Base-by-base conservation (phyloP, 1,140 invertebrate species). In the Zaprionus ghesquierei region DNA sequence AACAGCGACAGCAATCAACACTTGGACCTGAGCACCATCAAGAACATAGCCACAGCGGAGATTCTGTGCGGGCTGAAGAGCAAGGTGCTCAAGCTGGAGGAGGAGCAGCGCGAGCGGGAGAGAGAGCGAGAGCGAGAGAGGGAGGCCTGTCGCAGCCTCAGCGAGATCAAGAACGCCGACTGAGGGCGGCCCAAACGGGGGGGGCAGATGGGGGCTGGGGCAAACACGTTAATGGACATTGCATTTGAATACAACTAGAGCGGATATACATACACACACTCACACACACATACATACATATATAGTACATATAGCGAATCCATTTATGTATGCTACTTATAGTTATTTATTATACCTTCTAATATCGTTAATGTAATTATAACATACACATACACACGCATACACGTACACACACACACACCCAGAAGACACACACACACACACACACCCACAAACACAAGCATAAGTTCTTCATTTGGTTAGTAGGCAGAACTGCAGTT, bases 281-380 rank as follows among this genome's bases (percentile, higher is more conserved):
- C 35, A 12, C 10, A 62, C 33, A 61, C 81, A 22, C 18, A 46
- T 1, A 46, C 18, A 75, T 61, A 58, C 51, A 63, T 35, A 63
- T 53, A 63, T 41, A 72, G 29, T 55, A 49, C 54, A 55, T 70
- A 62, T 75, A 75, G 66, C 46, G 64, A 44, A 60, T 80, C 77
- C 69, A 69, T 69, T 38, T 69, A 75, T 81, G 64, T 70, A 78
- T 77, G 82, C 84, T 86, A 89, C 69, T 84, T 84, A 75, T 89
- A 89, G 84, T 89, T 89, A 89, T 89, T 89, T 89, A 89, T 89
- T 89, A 77, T 89, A 86, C 53, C 69, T 79, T 78, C 79, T 86
- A 87, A 86, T 84, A 85, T 79, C 75, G 82, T 86, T 89, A 86
- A 86, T 86, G 64, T 86, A 86, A 89, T 86, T 87, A 51, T 86